Evolutionary conservation across 2,113 vertebrate species (phyloP).

Genomic region (Melanocharis versteri): DNA sequence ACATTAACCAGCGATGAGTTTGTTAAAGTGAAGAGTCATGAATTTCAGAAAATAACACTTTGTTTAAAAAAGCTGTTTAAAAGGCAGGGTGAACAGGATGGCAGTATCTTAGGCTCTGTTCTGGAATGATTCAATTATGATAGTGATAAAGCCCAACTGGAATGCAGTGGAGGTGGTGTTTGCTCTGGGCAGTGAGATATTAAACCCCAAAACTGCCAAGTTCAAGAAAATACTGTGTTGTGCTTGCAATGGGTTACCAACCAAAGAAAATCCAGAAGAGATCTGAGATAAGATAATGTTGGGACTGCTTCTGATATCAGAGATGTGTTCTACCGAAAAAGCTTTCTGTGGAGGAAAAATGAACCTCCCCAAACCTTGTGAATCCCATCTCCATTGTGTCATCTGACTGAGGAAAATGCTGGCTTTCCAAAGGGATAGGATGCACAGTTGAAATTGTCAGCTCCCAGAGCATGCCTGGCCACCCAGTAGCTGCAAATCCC

Average conservation of each 20-base stretch:
- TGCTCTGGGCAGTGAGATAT: background rate
- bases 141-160: background rate
- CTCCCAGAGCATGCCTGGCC: conserved; percentile 5
- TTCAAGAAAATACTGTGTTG: background rate
- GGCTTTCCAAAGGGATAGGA: background rate
- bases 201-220: background rate
- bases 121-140: background rate
- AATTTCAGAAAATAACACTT: background rate
- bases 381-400: background rate
- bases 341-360: background rate
- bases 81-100: background rate
- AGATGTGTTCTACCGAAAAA: background rate
- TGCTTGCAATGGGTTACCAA: background rate
- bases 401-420: background rate
- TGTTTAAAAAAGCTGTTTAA: background rate
- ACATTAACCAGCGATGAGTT: background rate
- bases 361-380: background rate
- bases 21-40: background rate
- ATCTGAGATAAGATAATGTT: background rate
- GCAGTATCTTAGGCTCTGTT: background rate
- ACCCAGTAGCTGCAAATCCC: conserved; percentile 12
- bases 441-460: background rate
- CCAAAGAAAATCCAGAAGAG: background rate
- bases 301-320: background rate
- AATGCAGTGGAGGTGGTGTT: background rate